These are phyloP conservation scores for Nephrocerus scutellatus DNA, from an alignment of 2,888 invertebrate species.

Conservation along the genomic window DNA sequence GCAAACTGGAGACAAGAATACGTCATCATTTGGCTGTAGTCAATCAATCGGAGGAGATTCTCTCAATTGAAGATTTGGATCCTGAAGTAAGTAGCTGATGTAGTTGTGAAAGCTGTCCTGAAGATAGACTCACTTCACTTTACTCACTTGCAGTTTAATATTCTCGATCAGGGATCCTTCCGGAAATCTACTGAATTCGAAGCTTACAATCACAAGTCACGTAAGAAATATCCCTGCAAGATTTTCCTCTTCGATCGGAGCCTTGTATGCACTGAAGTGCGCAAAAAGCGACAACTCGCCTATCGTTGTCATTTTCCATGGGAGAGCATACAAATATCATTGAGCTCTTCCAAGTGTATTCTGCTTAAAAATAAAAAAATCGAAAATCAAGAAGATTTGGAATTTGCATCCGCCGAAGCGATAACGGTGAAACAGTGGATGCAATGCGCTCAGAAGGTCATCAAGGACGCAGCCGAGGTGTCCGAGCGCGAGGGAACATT, in stretches of 20 bases:
- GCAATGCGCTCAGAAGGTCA: slow-evolving; percentile 34
- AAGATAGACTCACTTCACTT: too few species aligned
- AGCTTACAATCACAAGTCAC: slow-evolving; percentile 40
- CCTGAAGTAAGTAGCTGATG: slow-evolving; percentile 1
- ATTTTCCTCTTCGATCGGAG: slow-evolving; percentile 45
- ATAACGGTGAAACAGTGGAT: slow-evolving; percentile 39
- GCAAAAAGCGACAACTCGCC: slow-evolving; percentile 37
- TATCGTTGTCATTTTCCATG: slow-evolving; percentile 42
- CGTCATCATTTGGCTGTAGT: slow-evolving; percentile 41
- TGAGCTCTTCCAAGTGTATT: slow-evolving; percentile 35
- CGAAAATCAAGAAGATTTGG: slow-evolving; percentile 31
- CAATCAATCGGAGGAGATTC: slow-evolving; percentile 45
- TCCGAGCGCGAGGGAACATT: slow-evolving; percentile 31
- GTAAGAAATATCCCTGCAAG: slow-evolving; percentile 40
- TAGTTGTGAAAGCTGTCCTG: too few species aligned
- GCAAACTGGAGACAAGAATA: slow-evolving; percentile 44
- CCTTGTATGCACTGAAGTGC: slow-evolving; percentile 42
- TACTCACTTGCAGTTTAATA: slow-evolving; percentile 31
- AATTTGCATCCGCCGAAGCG: slow-evolving; percentile 35
- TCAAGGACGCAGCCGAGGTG: slow-evolving; percentile 33
- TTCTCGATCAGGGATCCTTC: slow-evolving; percentile 40
- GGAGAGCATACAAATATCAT: slow-evolving; percentile 35
- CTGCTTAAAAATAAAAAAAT: slow-evolving; percentile 23
- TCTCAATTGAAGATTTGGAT: slow-evolving; percentile 43
- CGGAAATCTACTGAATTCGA: slow-evolving; percentile 42